Conservation (phyloP, 2,888 invertebrate genomes). For the Parnassius apollo region DNA sequence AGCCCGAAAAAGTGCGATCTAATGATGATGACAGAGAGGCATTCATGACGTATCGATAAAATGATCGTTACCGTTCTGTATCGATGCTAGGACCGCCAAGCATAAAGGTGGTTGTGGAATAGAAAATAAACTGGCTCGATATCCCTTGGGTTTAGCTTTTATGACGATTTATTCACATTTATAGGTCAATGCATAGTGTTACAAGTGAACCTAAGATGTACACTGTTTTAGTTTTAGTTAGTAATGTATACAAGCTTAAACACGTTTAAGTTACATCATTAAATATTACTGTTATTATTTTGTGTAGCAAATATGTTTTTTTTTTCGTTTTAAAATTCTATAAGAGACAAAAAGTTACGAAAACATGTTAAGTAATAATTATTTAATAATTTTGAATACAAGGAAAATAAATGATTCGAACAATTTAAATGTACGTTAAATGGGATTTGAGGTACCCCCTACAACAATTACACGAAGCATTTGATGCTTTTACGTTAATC, state of each 20-base stretch:
- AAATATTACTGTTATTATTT: conserved; percentile 76
- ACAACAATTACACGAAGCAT: conserved; percentile 63
- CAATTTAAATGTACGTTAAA: conserved; percentile 36
- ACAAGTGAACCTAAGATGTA: conserved; percentile 71
- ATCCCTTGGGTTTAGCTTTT: conserved; percentile 62
- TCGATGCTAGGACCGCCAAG: conserved; percentile 75
- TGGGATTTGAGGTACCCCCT: conserved; percentile 61
- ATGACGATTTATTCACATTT: conserved; percentile 78
- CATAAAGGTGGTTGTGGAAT: conserved; percentile 59
- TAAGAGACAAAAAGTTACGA: conserved; percentile 48
- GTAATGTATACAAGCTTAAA: conserved; percentile 80
- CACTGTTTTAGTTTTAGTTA: conserved; percentile 73
- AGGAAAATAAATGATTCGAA: conserved; percentile 30
- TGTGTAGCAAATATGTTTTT: conserved; percentile 76
- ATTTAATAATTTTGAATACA: conserved; percentile 36
- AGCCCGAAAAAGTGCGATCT: conserved; percentile 72
- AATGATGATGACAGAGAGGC: conserved; percentile 79
- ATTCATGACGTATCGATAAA: conserved; percentile 80
- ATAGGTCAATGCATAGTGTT: conserved; percentile 71
- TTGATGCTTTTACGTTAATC: conserved; percentile 64
- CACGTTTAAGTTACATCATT: conserved; percentile 76
- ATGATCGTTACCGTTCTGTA: conserved; percentile 77
- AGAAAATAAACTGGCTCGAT: conserved; percentile 67
- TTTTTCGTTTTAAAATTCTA: conserved; percentile 68
- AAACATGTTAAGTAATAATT: conserved; percentile 42